Evolutionary conservation across 2,797 vertebrate genomes (phyloP).

Genomic region (Falco concolor): DNA sequence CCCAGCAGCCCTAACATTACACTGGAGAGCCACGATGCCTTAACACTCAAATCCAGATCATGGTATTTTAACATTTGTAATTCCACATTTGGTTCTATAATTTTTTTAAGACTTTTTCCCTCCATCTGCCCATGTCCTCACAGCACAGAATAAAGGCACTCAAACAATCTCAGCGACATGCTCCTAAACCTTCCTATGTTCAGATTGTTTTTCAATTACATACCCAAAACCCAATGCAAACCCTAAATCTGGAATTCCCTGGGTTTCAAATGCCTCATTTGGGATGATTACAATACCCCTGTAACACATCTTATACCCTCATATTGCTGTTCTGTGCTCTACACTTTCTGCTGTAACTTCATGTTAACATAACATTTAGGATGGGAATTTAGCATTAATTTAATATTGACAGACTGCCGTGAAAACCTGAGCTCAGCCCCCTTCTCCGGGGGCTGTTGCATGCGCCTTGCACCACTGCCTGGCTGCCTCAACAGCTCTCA

Average conservation of each 20-base stretch:
- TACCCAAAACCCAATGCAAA: not conserved
- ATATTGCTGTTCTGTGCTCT: constrained; percentile 18
- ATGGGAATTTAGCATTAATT: constrained; percentile 42
- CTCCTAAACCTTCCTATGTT: not conserved
- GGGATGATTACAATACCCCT: constrained; percentile 12
- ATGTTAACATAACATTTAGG: constrained; percentile 14
- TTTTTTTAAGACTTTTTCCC: not conserved
- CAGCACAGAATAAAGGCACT: constrained; percentile 3
- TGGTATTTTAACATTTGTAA: not conserved
- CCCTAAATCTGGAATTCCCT: constrained; percentile 7
- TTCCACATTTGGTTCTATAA: not conserved
- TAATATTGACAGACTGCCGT: not conserved
- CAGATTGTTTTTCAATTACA: constrained; percentile 14
- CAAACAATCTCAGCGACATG: not conserved
- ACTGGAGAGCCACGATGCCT: not conserved
- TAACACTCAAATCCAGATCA: not conserved
- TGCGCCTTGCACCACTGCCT: not conserved
- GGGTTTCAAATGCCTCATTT: constrained; percentile 32
- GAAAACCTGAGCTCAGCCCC: not conserved
- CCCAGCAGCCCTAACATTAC: not conserved
- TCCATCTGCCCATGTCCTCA: not conserved
- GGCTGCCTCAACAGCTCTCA: not conserved
- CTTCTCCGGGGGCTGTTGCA: not conserved
- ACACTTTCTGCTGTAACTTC: constrained; percentile 24
- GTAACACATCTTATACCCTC: constrained; percentile 20